A percentile compares a stretch with the other conserved stretches of the same genome.
Evolutionary conservation across 2,113 vertebrate genomes (phyloP).

Genomic region (Serinus canaria): DNA sequence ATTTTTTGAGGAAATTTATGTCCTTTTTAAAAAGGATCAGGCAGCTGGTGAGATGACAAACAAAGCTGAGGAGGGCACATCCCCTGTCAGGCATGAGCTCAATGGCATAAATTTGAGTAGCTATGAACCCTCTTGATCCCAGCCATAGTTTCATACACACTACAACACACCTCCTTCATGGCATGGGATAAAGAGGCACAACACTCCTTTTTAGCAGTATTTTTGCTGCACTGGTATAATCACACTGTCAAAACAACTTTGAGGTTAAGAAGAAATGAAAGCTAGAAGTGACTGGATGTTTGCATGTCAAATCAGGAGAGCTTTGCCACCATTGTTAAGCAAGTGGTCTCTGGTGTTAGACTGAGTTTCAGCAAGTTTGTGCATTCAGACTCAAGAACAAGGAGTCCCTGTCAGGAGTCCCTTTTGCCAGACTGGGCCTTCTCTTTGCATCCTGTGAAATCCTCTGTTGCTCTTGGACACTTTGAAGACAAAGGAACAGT

Average conservation of each 20-base stretch:
- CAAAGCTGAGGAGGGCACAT: background rate
- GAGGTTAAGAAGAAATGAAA: background rate
- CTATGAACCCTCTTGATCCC: background rate
- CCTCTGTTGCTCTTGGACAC: background rate
- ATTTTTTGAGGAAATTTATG: background rate
- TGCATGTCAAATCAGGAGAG: background rate
- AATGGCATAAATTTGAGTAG: background rate
- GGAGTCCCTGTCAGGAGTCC: too few relatives aligned
- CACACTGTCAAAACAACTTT: background rate
- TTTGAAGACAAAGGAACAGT: background rate
- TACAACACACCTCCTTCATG: background rate
- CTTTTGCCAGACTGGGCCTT: background rate
- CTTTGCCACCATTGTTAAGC: background rate
- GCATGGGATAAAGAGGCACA: background rate
- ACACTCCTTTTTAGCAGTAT: background rate
- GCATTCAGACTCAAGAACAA: accelerated
- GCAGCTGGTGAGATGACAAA: background rate
- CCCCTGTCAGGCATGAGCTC: background rate
- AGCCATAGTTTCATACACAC: background rate
- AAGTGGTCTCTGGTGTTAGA: background rate
- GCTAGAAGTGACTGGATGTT: background rate
- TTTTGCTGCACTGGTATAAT: background rate
- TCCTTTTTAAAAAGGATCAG: background rate
- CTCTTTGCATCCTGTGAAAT: background rate
- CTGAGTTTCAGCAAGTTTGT: background rate